Base-by-base conservation (phyloP, 2,113 vertebrate genomes). In the Papio anubis region DNA sequence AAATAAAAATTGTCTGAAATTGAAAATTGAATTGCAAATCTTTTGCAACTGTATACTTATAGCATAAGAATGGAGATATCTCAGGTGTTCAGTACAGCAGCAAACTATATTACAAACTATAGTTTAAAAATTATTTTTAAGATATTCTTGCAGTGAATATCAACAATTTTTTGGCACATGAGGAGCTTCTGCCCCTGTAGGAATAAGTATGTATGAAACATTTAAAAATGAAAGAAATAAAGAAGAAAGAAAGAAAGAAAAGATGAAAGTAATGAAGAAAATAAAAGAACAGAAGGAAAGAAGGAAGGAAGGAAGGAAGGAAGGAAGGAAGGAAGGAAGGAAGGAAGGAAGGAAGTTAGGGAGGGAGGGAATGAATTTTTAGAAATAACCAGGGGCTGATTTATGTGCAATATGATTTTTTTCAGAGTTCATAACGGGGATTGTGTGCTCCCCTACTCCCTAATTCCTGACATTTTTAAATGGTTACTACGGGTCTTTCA, bases 51-150 rank as follows among this genome's bases (percentile, higher is more conserved):
- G 23, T 9, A 43, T 59, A 75, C 8, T 87, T 59, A 17, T 43
- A 73, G 35, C 2, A 50, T 73, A 88, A 86, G n/a, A 50, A 73
- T 6, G 86, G 32, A 30, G 5, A 68, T 7, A 61, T 70, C 25
- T 59, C 57, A 55, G 3, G 17, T 45, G 1, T 8, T 92, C 8
- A 6, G 0, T 64, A 5, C 38, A 35, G 23, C 8, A 85, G 23
- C 0, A 88, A 95, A 82, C 68, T 84, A 8, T 38, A 79, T 93
- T 89, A 90, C 18, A 95, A 78, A 57, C 43, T 40, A 10, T 4
- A 78, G 17, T 80, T 95, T 75, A 80, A 96, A 94, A 90, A 83
- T 81, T 66, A 48, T 52, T 95, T 80, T 72, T 5, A 78, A 27
- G 35, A 52, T 9, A 45, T 7, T 55, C 27, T 75, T 52, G 4